phyloP scores from a whole-genome alignment of 2,797 vertebrate genomes.

The Perodicticus potto region DNA sequence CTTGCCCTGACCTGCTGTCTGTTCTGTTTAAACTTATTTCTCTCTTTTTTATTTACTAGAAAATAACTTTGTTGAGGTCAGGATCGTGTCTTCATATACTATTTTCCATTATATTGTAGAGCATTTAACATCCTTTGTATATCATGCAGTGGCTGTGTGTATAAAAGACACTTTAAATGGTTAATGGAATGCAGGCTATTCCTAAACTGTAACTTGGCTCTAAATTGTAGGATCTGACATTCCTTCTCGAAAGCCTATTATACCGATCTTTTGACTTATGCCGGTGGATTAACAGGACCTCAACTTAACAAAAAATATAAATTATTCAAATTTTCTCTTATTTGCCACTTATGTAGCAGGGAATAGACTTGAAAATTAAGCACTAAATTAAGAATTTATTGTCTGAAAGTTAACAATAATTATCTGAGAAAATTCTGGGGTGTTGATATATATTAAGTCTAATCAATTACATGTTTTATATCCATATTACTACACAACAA shows the following conservation, averaged over 20 bases:
- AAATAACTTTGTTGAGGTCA: slow-evolving; percentile 10
- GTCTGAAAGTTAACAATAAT: slow-evolving; percentile 24
- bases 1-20: not conserved
- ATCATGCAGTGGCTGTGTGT: not conserved
- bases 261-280: not conserved
- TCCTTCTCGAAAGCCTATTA: not conserved
- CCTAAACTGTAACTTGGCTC: not conserved
- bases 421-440: not conserved
- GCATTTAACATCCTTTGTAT: not conserved
- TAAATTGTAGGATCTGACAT: not conserved
- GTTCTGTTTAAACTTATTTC: not conserved
- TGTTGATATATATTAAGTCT: not conserved
- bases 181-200: not conserved
- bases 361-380: slow-evolving; percentile 47
- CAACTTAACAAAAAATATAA: slow-evolving; percentile 4
- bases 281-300: not conserved
- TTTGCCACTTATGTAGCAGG: not conserved
- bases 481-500: not conserved
- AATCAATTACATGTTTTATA: not conserved
- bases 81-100: not conserved
- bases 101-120: not conserved
- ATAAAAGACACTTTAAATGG: not conserved
- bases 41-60: not conserved
- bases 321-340: slow-evolving; percentile 10
- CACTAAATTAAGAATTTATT: not conserved